Percentiles rank a stretch among this genome's conserved stretches.
phyloP scores from a whole-genome alignment of 2,888 invertebrate genomes.

The Acanthosepion pharaonis region DNA sequence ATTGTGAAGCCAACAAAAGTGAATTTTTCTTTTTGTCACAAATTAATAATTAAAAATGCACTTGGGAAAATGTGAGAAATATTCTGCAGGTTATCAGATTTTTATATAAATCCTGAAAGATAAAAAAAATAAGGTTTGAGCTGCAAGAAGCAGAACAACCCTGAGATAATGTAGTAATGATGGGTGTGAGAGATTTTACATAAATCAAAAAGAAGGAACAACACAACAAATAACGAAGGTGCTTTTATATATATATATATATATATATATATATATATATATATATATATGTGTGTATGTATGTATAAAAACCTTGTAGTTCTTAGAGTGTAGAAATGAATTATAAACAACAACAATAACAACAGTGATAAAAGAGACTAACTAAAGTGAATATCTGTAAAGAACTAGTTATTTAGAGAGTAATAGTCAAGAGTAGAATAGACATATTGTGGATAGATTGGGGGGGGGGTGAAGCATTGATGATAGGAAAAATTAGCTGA shows the following conservation, averaged over 20 bases:
- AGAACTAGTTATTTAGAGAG: background rate
- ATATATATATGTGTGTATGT: no score
- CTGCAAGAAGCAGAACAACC: background rate
- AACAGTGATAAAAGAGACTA: background rate
- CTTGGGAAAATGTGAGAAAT: background rate
- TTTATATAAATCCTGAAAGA: background rate
- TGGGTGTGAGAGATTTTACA: background rate
- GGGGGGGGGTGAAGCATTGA: no score
- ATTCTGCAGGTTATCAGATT: background rate
- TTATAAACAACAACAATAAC: background rate
- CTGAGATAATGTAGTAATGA: background rate
- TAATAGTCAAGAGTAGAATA: background rate
- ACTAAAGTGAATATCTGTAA: background rate
- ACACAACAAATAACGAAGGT: no score
- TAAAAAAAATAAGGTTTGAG: conserved; percentile 13
- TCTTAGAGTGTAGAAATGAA: background rate
- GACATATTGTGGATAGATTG: background rate
- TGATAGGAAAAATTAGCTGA: no score
- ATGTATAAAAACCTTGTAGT: no score
- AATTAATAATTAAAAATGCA: background rate
- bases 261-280: no score
- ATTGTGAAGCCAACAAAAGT: no score
- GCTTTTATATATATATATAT: no score
- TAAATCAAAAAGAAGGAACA: background rate
- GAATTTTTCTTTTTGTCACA: no score